These are phyloP conservation scores for Zoroaster sp. DNA, from an alignment of 53 echinoderm and acorn worm species.

Conservation along the genomic window DNA sequence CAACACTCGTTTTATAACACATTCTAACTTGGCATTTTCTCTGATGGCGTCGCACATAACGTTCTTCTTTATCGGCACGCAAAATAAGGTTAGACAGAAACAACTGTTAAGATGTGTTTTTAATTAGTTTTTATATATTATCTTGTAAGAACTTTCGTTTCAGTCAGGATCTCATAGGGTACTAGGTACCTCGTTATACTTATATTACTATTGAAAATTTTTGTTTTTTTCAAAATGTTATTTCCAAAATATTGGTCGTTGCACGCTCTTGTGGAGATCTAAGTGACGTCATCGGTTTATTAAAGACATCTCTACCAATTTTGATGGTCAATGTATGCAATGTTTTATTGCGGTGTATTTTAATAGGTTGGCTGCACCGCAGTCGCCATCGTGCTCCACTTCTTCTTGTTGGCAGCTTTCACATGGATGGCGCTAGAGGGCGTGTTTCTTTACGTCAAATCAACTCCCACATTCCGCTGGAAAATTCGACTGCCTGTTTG, in stretches of 20 bases:
- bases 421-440: slow-evolving; percentile 46
- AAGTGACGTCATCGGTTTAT: neutral
- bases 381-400: slow-evolving; percentile 34
- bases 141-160: neutral
- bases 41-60: neutral
- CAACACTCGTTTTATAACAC: neutral
- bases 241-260: neutral
- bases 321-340: neutral
- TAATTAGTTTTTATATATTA: neutral
- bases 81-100: neutral
- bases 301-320: neutral
- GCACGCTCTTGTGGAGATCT: neutral
- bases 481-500: neutral
- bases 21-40: neutral
- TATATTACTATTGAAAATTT: too few relatives aligned
- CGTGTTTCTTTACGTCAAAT: neutral
- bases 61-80: neutral
- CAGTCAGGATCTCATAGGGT: too few relatives aligned
- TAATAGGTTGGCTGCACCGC: slow-evolving; percentile 3
- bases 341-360: neutral
- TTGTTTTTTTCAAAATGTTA: neutral
- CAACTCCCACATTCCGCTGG: neutral
- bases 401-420: slow-evolving; percentile 47
- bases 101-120: neutral
- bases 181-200: too few relatives aligned